These are phyloP conservation scores for Trissoscelio sp. DNA, from an alignment of 2,888 invertebrate genomes.

Conservation along the genomic window DNA sequence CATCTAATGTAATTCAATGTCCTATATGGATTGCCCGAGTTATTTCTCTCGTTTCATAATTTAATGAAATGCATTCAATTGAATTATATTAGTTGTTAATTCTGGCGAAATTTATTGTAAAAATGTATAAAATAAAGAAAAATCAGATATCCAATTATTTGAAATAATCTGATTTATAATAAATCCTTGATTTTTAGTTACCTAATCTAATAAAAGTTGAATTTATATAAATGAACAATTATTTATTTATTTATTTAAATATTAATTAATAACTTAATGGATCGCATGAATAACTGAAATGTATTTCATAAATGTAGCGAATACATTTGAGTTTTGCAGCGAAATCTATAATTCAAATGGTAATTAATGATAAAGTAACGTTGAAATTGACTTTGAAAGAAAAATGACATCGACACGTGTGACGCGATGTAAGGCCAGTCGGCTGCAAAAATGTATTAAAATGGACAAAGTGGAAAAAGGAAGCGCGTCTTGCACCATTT, in stretches of 20 bases:
- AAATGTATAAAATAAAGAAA: neutral
- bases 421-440: slow-evolving; percentile 27
- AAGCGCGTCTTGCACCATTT: slow-evolving; percentile 64
- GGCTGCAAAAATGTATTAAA: slow-evolving; percentile 38
- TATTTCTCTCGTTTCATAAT: neutral
- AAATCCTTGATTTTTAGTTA: no score
- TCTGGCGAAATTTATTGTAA: no score
- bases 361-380: slow-evolving; percentile 4
- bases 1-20: slow-evolving; percentile 48
- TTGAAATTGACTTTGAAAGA: slow-evolving; percentile 27
- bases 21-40: neutral
- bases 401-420: slow-evolving; percentile 34
- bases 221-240: no score
- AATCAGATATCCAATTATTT: no score
- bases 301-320: neutral
- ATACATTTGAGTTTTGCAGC: no score
- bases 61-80: neutral
- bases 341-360: neutral
- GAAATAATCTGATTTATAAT: no score
- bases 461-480: slow-evolving; percentile 59
- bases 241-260: no score
- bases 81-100: neutral
- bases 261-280: no score
- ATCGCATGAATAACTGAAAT: no score
- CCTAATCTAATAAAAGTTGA: no score